Percentiles rank a stretch among this genome's conserved stretches.
phyloP scores from a whole-genome alignment of 2,797 vertebrate genomes.

The Setipinna tenuifilis region DNA sequence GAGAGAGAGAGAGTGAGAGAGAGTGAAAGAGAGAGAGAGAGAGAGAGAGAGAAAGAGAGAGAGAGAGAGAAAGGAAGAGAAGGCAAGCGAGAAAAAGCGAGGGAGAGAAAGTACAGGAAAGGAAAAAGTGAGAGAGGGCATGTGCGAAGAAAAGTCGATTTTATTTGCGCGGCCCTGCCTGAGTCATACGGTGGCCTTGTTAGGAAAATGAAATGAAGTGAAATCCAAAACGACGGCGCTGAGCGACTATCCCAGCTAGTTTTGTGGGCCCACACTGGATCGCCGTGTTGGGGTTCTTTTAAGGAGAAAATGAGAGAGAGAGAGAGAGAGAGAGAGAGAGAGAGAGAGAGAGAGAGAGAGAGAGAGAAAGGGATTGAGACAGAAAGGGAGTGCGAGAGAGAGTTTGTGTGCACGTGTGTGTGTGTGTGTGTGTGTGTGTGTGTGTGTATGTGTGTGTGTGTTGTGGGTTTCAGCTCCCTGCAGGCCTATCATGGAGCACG shows the following conservation, averaged over 20 bases:
- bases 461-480: neutral
- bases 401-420: neutral
- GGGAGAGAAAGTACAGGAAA: conserved; percentile 34
- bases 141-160: conserved; percentile 24
- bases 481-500: neutral
- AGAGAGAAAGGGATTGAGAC: neutral
- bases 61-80: conserved; percentile 28
- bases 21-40: conserved; percentile 49
- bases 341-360: neutral
- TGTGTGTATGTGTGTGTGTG: neutral
- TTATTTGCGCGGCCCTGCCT: conserved; percentile 24
- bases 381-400: neutral
- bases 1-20: neutral
- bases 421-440: too few relatives aligned
- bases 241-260: neutral
- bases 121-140: conserved; percentile 41
- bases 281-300: neutral
- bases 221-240: conserved; percentile 27
- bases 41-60: conserved; percentile 33
- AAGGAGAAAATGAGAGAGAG: neutral
- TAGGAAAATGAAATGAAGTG: conserved; percentile 43
- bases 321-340: neutral
- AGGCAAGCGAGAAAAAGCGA: conserved; percentile 47
- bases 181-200: conserved; percentile 34
- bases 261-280: conserved; percentile 3